Percentiles rank a stretch among this genome's conserved stretches.
Evolutionary conservation across 1,140 invertebrate genomes (phyloP).

Genomic region (Ditylenchus dipsaci): DNA sequence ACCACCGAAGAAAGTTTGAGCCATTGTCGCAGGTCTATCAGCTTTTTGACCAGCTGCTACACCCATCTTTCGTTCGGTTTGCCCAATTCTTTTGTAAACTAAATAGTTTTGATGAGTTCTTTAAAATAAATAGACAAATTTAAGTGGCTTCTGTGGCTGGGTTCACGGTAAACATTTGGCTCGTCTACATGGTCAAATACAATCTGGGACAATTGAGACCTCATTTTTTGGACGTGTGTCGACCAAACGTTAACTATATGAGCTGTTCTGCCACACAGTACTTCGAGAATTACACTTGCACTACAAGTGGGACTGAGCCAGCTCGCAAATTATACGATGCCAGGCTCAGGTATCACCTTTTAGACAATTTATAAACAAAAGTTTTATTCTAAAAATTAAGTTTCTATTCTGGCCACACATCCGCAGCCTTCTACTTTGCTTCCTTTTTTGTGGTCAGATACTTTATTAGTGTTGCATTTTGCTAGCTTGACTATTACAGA

Average conservation of each 20-base stretch:
- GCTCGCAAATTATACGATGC: neutral
- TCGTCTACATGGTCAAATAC: neutral
- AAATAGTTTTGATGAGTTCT: neutral
- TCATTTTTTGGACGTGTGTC: neutral
- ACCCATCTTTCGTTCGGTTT: conserved; percentile 4
- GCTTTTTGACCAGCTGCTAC: neutral
- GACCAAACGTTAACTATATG: conserved; percentile 7
- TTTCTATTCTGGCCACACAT: conserved; percentile 20
- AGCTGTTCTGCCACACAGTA: neutral
- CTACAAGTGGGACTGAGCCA: neutral
- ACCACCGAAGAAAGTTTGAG: neutral
- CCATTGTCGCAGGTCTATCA: neutral
- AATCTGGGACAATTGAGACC: neutral
- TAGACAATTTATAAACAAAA: no score
- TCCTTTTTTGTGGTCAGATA: conserved; percentile 8
- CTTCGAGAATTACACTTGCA: conserved; percentile 7
- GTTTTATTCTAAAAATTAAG: no score
- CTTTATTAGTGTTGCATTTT: neutral
- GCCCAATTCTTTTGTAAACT: neutral
- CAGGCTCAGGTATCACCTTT: neutral
- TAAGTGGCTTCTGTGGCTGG: neutral
- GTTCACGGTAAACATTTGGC: neutral
- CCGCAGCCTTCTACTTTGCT: conserved; percentile 14
- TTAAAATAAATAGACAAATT: neutral
- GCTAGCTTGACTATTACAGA: neutral